Percentiles rank a stretch among this genome's conserved stretches.
Conservation (phyloP, 2,797 vertebrate genomes). For the Oreonectes daqikongensis region DNA sequence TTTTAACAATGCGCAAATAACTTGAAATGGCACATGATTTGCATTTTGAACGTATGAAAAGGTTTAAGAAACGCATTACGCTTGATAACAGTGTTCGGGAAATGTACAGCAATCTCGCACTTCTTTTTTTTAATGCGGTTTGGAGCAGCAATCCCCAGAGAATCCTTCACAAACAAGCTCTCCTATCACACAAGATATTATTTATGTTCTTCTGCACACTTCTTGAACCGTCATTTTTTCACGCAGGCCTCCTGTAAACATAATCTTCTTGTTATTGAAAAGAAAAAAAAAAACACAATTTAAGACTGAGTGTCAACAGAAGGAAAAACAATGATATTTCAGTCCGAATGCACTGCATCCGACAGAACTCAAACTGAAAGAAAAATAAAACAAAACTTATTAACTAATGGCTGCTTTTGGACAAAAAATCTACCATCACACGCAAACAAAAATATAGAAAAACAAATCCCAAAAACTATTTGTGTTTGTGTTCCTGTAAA, state of each 20-base stretch:
- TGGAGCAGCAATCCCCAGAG: slow-evolving; percentile 30
- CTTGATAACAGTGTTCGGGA: slow-evolving; percentile 20
- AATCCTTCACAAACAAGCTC: slow-evolving; percentile 31
- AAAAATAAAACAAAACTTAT: slow-evolving; percentile 2
- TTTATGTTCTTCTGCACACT: slow-evolving; percentile 19
- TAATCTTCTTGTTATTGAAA: slow-evolving; percentile 27
- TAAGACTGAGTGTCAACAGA: slow-evolving; percentile 12
- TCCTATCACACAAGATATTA: slow-evolving; percentile 29
- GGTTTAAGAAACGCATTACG: slow-evolving; percentile 8
- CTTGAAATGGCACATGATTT: slow-evolving; percentile 4
- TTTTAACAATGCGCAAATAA: slow-evolving; percentile 8
- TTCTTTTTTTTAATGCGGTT: slow-evolving; percentile 22
- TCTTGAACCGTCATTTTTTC: background rate
- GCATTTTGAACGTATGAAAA: slow-evolving; percentile 20
- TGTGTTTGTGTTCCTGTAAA: background rate
- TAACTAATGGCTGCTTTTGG: slow-evolving; percentile 8
- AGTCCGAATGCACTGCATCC: slow-evolving; percentile 13
- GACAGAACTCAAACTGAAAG: background rate
- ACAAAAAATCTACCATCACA: slow-evolving; percentile 22
- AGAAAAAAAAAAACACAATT: background rate
- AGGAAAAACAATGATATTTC: background rate
- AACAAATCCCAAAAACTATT: background rate
- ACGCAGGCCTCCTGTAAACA: background rate
- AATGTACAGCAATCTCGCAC: slow-evolving; percentile 9
- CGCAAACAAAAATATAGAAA: background rate